These are phyloP conservation scores for Beris morrisii DNA, from an alignment of 2,888 invertebrate genomes.

Conservation along the genomic window DNA sequence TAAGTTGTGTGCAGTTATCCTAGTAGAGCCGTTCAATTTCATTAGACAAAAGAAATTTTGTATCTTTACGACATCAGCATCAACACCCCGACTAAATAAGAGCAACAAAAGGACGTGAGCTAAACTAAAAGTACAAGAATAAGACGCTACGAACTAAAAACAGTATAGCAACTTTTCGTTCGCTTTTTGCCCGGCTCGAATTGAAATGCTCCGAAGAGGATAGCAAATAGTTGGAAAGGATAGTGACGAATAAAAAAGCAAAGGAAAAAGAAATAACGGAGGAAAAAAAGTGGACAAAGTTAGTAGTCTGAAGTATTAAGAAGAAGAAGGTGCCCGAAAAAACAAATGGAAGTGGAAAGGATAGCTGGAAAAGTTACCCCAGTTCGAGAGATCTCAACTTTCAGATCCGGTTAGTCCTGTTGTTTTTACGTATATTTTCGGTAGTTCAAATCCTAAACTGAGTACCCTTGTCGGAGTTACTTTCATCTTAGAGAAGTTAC, in stretches of 20 bases:
- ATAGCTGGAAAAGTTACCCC: slow-evolving; percentile 6
- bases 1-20: no score
- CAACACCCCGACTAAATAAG: slow-evolving; percentile 23
- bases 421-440: slow-evolving; percentile 26
- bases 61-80: slow-evolving; percentile 33
- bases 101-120: slow-evolving; percentile 5
- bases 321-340: slow-evolving; percentile 1
- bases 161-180: background rate
- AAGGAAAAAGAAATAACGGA: background rate
- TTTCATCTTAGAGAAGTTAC: slow-evolving; percentile 12
- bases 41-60: slow-evolving; percentile 33
- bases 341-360: slow-evolving; percentile 10
- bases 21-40: slow-evolving; percentile 16
- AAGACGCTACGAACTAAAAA: background rate
- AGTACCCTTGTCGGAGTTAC: background rate
- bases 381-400: slow-evolving; percentile 14
- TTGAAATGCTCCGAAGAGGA: no score
- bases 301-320: background rate
- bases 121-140: background rate
- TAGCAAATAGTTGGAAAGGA: no score
- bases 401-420: slow-evolving; percentile 9
- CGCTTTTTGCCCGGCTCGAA: no score
- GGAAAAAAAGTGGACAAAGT: slow-evolving; percentile 9
- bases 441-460: slow-evolving; percentile 21
- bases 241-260: background rate